A percentile compares a stretch with the other conserved stretches of the same genome.
These are phyloP conservation scores for Paramormyrops kingsleyae DNA, from an alignment of 2,113 vertebrate species.

Conservation along the genomic window DNA sequence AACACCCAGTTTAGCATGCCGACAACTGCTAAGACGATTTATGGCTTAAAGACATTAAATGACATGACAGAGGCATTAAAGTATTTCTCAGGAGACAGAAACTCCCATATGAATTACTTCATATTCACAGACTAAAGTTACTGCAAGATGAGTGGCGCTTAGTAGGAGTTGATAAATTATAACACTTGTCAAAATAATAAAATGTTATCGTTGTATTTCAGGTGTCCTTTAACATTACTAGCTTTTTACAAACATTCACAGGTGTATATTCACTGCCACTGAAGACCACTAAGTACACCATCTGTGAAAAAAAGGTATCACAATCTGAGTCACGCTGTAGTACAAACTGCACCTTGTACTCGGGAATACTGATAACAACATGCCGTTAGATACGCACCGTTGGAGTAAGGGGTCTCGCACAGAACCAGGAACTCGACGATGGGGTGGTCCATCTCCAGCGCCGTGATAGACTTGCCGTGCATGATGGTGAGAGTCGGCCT, in stretches of 20 bases:
- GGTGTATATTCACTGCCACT: neutral
- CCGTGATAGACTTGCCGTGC: slow-evolving; percentile 96
- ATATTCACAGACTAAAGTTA: neutral
- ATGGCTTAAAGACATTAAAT: neutral
- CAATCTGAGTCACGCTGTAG: neutral
- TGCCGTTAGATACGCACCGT: slow-evolving; percentile 66
- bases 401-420: slow-evolving; percentile 93
- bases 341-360: neutral
- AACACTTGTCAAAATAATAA: neutral
- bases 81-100: neutral
- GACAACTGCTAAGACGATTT: neutral
- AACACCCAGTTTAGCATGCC: neutral
- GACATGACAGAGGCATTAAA: neutral
- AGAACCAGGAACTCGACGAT: slow-evolving; percentile 96
- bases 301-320: neutral
- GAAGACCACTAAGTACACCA: neutral
- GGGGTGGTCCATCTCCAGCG: slow-evolving; percentile 97
- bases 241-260: neutral
- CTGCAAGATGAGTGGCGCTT: neutral
- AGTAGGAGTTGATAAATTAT: neutral
- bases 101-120: neutral
- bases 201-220: neutral
- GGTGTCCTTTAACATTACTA: neutral
- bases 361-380: neutral
- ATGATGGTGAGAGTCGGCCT: slow-evolving; percentile 94